Evolutionary conservation across 2,888 invertebrate species (phyloP).

Genomic region (Drosophila helvetica): DNA sequence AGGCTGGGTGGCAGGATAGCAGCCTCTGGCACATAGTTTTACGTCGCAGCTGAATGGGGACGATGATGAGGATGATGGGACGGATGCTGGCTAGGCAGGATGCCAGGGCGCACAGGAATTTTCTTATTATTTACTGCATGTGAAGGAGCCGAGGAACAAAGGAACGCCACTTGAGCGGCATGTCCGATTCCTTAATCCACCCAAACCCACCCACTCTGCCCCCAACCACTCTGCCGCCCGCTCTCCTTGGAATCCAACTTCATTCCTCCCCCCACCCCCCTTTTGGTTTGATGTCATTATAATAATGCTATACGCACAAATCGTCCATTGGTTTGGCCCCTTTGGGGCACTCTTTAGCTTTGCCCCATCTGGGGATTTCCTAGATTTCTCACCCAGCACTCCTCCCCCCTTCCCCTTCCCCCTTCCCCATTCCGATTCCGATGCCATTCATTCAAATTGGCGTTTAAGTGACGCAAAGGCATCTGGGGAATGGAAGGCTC

Average conservation of each 20-base stretch:
- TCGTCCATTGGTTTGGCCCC: constrained; percentile 53
- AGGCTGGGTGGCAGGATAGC: too few species aligned
- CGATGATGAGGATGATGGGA: constrained; percentile 38
- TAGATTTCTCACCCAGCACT: neutral
- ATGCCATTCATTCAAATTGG: constrained; percentile 30
- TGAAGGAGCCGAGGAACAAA: constrained; percentile 7
- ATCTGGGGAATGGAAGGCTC: constrained; percentile 57
- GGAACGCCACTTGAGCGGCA: constrained; percentile 42
- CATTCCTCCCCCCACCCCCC: too few species aligned
- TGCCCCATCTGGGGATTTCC: neutral
- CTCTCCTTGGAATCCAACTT: neutral
- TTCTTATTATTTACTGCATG: constrained; percentile 72
- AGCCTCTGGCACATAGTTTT: constrained; percentile 33
- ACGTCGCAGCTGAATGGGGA: constrained; percentile 9
- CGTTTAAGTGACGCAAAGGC: constrained; percentile 59
- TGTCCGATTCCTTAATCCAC: constrained; percentile 25
- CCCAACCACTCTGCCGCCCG: neutral
- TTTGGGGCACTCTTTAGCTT: constrained; percentile 13
- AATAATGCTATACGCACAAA: constrained; percentile 57
- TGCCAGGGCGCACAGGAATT: constrained; percentile 71
- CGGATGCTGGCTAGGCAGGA: constrained; percentile 39
- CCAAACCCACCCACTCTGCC: constrained; percentile 2
- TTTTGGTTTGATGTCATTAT: constrained; percentile 63
- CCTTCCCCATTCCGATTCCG: constrained; percentile 12
- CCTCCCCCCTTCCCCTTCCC: too few species aligned